phyloP scores from a whole-genome alignment of 2,888 invertebrate genomes.

The Caenorhabditis zanzibari region DNA sequence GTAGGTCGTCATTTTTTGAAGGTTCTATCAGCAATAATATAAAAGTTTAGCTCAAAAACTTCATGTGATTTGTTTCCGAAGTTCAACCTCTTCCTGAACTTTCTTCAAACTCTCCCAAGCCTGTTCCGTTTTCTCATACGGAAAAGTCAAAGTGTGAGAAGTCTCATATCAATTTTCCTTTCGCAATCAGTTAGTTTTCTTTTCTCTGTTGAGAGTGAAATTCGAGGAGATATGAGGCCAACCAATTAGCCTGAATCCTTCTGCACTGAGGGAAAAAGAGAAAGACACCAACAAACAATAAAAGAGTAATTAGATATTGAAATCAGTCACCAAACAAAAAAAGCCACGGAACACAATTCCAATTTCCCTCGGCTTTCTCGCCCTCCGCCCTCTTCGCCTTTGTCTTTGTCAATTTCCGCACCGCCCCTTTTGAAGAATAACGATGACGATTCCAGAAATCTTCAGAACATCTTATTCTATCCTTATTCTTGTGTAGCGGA shows the following conservation, averaged over 20 bases:
- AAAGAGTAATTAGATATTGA: constrained; percentile 61
- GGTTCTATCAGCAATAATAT: too few species aligned
- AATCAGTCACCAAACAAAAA: constrained; percentile 24
- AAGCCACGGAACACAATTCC: constrained; percentile 45
- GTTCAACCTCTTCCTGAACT: neutral
- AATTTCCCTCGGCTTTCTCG: constrained; percentile 37
- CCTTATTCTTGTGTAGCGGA: constrained; percentile 5
- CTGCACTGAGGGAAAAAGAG: neutral
- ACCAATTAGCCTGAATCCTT: constrained; percentile 64
- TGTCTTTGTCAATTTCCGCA: constrained; percentile 10
- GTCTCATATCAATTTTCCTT: constrained; percentile 32
- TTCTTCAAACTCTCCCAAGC: neutral
- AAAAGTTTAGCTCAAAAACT: too few species aligned
- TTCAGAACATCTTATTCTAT: constrained; percentile 4
- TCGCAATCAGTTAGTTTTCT: constrained; percentile 49
- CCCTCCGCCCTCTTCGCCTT: constrained; percentile 24
- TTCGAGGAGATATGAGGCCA: constrained; percentile 30
- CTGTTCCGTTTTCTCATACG: constrained; percentile 8
- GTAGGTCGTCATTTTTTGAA: too few species aligned
- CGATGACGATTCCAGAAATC: constrained; percentile 36
- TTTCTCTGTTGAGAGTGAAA: constrained; percentile 28
- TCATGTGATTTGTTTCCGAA: neutral
- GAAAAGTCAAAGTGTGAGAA: constrained; percentile 25
- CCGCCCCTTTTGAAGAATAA: constrained; percentile 12
- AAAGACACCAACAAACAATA: constrained; percentile 60